phyloP scores from a whole-genome alignment of 2,113 vertebrate genomes.

The Gymnocephalus cernua region DNA sequence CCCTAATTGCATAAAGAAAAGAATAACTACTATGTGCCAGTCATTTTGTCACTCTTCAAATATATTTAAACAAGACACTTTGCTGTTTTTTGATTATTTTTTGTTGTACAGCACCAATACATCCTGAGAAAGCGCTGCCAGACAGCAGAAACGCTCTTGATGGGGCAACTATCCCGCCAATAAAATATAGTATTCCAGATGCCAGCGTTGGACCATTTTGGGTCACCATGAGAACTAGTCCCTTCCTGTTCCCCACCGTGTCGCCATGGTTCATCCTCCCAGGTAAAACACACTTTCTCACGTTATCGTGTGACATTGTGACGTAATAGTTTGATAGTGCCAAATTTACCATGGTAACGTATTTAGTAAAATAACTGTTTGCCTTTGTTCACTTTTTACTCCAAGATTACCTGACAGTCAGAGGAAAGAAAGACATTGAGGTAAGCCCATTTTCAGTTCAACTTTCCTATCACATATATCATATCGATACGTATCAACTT shows the following conservation, averaged over 20 bases:
- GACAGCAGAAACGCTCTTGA: background rate
- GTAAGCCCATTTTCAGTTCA: constrained; percentile 6
- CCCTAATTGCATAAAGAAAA: too few species aligned
- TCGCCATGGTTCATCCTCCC: constrained; percentile 69
- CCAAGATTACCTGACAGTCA: constrained; percentile 41
- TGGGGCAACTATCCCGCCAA: fast-evolving
- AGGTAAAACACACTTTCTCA: constrained; percentile 30
- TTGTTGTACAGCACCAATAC: constrained; percentile 22
- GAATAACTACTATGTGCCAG: too few species aligned
- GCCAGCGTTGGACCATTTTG: constrained; percentile 22
- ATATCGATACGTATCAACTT: background rate
- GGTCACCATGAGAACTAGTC: constrained; percentile 35
- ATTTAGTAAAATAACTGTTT: background rate
- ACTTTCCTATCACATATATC: background rate
- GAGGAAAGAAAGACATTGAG: background rate
- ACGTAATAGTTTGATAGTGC: background rate
- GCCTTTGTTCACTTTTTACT: background rate
- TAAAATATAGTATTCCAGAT: background rate
- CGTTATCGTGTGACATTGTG: background rate
- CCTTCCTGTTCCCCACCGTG: constrained; percentile 58
- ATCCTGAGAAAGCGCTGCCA: constrained; percentile 26
- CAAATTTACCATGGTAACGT: background rate
- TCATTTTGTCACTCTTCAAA: too few species aligned
- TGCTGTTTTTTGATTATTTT: too few species aligned
- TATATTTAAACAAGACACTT: too few species aligned